phyloP scores from a whole-genome alignment of 2,113 vertebrate genomes.

The Erythrocercus mccallii region DNA sequence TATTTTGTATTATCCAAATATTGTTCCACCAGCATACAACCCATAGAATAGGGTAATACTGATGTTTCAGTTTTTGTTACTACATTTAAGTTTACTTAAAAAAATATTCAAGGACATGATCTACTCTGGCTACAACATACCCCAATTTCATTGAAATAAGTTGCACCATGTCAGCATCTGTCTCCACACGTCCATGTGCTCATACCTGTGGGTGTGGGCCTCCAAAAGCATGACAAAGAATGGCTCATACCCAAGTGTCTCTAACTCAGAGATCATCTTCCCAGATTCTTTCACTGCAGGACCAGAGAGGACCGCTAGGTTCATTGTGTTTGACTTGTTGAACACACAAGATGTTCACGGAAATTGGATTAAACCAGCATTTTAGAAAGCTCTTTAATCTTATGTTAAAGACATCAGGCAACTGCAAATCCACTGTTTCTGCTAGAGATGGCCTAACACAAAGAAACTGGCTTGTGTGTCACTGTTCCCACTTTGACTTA shows the following conservation, averaged over 20 bases:
- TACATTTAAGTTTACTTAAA: not conserved
- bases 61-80: not conserved
- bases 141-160: not conserved
- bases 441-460: not conserved
- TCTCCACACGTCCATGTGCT: not conserved
- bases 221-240: not conserved
- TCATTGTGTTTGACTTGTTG: conserved; percentile 60
- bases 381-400: conserved; percentile 57
- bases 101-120: not conserved
- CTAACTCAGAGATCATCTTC: not conserved
- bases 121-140: not conserved
- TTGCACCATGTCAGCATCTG: not conserved
- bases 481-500: not conserved
- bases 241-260: not conserved
- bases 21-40: not conserved
- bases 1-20: not conserved
- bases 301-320: not conserved
- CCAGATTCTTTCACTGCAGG: not conserved
- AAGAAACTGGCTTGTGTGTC: not conserved
- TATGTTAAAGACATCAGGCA: not conserved
- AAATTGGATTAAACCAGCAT: conserved; percentile 60
- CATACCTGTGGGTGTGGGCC: not conserved
- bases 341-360: conserved; percentile 34
- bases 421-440: conserved; percentile 7
- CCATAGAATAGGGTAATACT: not conserved